These are phyloP conservation scores for Sylvietta virens DNA, from an alignment of 2,113 vertebrate genomes.

Conservation along the genomic window DNA sequence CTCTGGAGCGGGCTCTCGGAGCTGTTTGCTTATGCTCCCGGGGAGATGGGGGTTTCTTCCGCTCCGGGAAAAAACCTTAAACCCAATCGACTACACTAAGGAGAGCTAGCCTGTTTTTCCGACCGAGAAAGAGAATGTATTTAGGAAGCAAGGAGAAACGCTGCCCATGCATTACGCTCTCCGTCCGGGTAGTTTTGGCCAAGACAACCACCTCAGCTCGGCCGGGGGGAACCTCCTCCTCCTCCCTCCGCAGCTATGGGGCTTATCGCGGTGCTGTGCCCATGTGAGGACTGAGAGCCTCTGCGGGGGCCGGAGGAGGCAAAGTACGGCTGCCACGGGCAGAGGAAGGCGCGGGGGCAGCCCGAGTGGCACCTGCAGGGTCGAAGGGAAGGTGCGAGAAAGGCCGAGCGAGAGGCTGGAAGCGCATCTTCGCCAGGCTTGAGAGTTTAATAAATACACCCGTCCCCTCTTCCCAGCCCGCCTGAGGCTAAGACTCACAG, in stretches of 20 bases:
- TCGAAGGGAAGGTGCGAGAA: neutral
- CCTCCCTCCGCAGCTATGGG: neutral
- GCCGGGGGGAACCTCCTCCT: neutral
- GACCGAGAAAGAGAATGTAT: neutral
- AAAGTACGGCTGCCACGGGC: neutral
- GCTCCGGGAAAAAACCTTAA: neutral
- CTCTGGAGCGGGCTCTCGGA: conserved; percentile 8
- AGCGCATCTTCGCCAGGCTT: neutral
- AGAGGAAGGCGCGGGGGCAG: neutral
- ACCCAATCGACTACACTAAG: neutral
- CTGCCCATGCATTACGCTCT: neutral
- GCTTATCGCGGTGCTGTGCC: neutral
- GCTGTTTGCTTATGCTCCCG: conserved; percentile 26
- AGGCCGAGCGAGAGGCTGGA: neutral
- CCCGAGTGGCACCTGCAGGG: neutral
- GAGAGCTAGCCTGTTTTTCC: neutral
- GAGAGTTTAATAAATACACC: conserved; percentile 60
- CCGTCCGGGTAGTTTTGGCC: neutral
- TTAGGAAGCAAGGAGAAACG: neutral
- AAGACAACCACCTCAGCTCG: neutral
- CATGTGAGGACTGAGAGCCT: neutral
- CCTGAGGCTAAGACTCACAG: conserved; percentile 59
- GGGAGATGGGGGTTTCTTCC: conserved; percentile 18
- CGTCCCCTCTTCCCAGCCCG: conserved; percentile 36
- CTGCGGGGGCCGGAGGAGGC: neutral